phyloP scores from a whole-genome alignment of 2,797 vertebrate genomes.

The Cetoscarus ocellatus region DNA sequence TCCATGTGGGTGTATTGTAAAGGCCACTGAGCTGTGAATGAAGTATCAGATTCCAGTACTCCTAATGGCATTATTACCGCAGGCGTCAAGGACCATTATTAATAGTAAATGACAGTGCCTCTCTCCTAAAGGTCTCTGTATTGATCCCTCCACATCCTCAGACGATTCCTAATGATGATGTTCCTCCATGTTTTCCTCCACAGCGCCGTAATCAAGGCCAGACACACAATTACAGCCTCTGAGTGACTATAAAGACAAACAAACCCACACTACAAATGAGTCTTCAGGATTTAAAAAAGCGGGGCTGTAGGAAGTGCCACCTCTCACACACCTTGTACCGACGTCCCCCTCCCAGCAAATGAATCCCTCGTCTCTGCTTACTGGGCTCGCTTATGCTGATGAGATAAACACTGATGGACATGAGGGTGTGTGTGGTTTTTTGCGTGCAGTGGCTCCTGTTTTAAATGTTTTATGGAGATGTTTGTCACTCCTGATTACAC shows the following conservation, averaged over 20 bases:
- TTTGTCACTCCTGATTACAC: constrained; percentile 66
- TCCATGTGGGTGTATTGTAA: constrained; percentile 24
- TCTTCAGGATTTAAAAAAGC: constrained; percentile 44
- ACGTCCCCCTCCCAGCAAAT: constrained; percentile 41
- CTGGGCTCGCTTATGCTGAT: constrained; percentile 31
- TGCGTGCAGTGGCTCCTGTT: constrained; percentile 23
- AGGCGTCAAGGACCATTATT: constrained; percentile 61
- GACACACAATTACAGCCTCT: constrained; percentile 63
- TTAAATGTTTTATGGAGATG: constrained; percentile 35
- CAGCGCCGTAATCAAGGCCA: constrained; percentile 62
- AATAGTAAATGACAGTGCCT: constrained; percentile 73
- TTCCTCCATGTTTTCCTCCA: constrained; percentile 59
- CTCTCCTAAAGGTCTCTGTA: constrained; percentile 76
- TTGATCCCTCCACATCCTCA: constrained; percentile 67
- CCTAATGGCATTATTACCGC: constrained; percentile 70
- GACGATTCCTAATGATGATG: constrained; percentile 71
- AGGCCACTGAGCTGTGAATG: constrained; percentile 46
- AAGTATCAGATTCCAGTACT: constrained; percentile 54
- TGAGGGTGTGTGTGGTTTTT: constrained; percentile 1
- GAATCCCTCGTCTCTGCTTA: constrained; percentile 30
- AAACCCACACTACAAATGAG: constrained; percentile 43
- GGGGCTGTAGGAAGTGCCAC: constrained; percentile 45
- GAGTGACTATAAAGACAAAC: constrained; percentile 57
- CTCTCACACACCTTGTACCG: constrained; percentile 26
- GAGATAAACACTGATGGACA: constrained; percentile 49